Evolutionary conservation across 2,888 invertebrate genomes (phyloP).

Genomic region (Mythimna pallens): DNA sequence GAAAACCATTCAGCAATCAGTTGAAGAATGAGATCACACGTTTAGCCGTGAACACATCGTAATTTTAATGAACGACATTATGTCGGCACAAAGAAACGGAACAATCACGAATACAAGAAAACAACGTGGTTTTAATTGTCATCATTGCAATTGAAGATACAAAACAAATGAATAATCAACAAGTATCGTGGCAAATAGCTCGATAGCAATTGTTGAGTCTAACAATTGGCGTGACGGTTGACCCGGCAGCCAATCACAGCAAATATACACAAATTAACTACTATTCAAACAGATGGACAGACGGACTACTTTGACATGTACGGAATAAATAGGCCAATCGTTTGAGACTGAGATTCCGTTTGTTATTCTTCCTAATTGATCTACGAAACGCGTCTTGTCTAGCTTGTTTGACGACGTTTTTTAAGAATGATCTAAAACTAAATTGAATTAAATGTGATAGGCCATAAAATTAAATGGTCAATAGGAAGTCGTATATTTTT

Average conservation of each 20-base stretch:
- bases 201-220: constrained; percentile 76
- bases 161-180: constrained; percentile 64
- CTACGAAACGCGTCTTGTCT: constrained; percentile 34
- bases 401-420: constrained; percentile 34
- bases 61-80: constrained; percentile 45
- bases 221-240: constrained; percentile 76
- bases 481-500: constrained; percentile 47
- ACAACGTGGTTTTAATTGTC: constrained; percentile 52
- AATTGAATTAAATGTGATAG: constrained; percentile 45
- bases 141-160: constrained; percentile 53
- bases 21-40: constrained; percentile 26
- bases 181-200: constrained; percentile 73
- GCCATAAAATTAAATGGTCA: constrained; percentile 34
- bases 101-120: constrained; percentile 54
- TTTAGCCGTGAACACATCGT: constrained; percentile 34
- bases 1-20: constrained; percentile 24
- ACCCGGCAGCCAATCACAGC: constrained; percentile 86
- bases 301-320: constrained; percentile 65
- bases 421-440: background rate
- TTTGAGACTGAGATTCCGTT: constrained; percentile 41
- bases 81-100: constrained; percentile 49
- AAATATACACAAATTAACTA: constrained; percentile 86
- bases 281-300: constrained; percentile 76
- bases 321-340: constrained; percentile 60
- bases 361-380: constrained; percentile 38